phyloP scores from a whole-genome alignment of 1,140 invertebrate genomes.

The Parasteatoda tepidariorum region DNA sequence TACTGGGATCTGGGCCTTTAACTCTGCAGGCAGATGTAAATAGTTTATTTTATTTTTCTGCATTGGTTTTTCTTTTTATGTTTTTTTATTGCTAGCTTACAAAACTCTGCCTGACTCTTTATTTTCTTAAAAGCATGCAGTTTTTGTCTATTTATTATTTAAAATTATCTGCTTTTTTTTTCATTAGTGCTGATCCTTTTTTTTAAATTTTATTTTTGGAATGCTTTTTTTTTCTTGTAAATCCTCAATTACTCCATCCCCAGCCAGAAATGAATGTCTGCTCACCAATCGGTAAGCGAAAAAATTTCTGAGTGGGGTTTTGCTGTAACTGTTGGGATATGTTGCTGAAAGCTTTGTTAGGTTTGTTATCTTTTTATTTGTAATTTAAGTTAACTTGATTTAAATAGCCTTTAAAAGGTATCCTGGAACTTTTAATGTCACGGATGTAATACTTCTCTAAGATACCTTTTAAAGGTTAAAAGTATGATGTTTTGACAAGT shows the following conservation, averaged over 20 bases:
- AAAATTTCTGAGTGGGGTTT: not conserved
- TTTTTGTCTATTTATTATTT: constrained; percentile 18
- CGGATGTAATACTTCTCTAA: not conserved
- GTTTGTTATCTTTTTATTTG: too few species aligned
- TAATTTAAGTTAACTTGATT: too few species aligned
- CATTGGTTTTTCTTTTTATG: not conserved
- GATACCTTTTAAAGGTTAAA: too few species aligned
- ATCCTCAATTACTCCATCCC: not conserved
- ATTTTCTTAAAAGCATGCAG: too few species aligned
- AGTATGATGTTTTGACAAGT: too few species aligned
- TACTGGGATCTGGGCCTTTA: constrained; percentile 54
- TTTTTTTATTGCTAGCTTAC: not conserved
- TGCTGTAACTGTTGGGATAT: too few species aligned
- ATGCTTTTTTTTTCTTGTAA: not conserved
- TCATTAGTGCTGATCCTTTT: not conserved
- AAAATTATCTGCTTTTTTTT: not conserved
- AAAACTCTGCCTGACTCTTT: constrained; percentile 8
- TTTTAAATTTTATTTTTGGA: constrained; percentile 1
- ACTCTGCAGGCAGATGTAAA: constrained; percentile 58
- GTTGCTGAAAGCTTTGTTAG: too few species aligned
- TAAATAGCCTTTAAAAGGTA: not conserved
- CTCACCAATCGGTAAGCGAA: not conserved
- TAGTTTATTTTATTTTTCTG: constrained; percentile 46
- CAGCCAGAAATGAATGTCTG: not conserved
- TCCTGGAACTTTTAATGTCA: not conserved